Conservation (phyloP, 1,140 invertebrate species). For the Cephus cinctus region DNA sequence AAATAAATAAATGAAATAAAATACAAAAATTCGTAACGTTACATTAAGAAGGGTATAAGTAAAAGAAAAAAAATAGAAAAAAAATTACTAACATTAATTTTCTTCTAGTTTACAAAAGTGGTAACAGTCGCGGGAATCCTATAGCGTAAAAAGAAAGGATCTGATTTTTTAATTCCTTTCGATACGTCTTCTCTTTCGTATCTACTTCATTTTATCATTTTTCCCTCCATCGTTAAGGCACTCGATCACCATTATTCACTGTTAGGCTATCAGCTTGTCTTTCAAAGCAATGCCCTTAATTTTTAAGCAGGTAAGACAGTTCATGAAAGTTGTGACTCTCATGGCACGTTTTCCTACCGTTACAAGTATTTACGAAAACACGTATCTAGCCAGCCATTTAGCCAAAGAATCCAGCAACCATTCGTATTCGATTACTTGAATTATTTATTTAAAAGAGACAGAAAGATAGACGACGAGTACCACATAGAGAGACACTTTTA, state of each 20-base stretch:
- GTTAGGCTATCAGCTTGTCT: background rate
- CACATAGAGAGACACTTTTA: too few species aligned
- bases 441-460: too few species aligned
- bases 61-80: background rate
- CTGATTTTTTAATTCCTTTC: background rate
- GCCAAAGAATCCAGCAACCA: too few species aligned
- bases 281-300: background rate
- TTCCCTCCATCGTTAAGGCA: background rate
- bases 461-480: too few species aligned
- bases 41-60: background rate
- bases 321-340: too few species aligned
- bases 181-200: background rate
- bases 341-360: too few species aligned
- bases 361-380: too few species aligned
- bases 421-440: too few species aligned
- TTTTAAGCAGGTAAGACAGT: too few species aligned
- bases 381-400: too few species aligned
- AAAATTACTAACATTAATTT: background rate
- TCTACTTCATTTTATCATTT: background rate
- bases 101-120: background rate
- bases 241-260: background rate
- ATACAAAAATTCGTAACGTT: slow-evolving; percentile 4
- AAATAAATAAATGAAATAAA: slow-evolving; percentile 5
- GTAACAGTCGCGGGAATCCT: background rate
- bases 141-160: background rate